These are phyloP conservation scores for Chesias legatella DNA, from an alignment of 2,888 invertebrate species.

Conservation along the genomic window DNA sequence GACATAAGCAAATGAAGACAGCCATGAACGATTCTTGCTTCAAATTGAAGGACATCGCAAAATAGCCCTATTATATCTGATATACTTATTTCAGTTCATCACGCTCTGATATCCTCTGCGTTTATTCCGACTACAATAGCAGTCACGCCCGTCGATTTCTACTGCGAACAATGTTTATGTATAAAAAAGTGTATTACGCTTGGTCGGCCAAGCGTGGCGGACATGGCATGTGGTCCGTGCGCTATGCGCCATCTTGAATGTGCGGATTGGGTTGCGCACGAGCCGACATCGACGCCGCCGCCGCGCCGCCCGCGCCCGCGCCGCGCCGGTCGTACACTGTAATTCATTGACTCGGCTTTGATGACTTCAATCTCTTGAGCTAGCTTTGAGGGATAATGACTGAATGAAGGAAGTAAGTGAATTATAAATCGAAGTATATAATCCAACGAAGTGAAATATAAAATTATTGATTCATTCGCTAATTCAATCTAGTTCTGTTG, in stretches of 20 bases:
- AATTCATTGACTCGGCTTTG: slow-evolving; percentile 37
- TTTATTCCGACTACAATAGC: slow-evolving; percentile 70
- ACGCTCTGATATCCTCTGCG: slow-evolving; percentile 74
- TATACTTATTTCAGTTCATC: slow-evolving; percentile 66
- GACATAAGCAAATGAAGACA: too few relatives aligned
- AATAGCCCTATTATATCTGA: slow-evolving; percentile 25
- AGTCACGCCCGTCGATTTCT: slow-evolving; percentile 78
- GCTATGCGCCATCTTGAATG: slow-evolving; percentile 73
- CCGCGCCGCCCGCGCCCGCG: too few relatives aligned
- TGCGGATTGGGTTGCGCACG: slow-evolving; percentile 70
- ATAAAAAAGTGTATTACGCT: slow-evolving; percentile 66
- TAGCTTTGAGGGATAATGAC: too few relatives aligned
- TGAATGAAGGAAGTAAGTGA: too few relatives aligned
- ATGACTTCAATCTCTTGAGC: slow-evolving; percentile 7
- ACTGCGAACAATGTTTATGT: slow-evolving; percentile 77
- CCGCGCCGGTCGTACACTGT: slow-evolving; percentile 25
- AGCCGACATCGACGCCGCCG: slow-evolving; percentile 32
- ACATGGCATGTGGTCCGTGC: slow-evolving; percentile 73
- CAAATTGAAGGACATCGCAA: slow-evolving; percentile 12
- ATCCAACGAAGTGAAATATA: too few relatives aligned
- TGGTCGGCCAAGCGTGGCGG: slow-evolving; percentile 64
- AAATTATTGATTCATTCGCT: too few relatives aligned
- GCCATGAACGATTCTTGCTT: too few relatives aligned
- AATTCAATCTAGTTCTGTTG: too few relatives aligned
- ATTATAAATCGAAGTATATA: too few relatives aligned